Evolutionary conservation across 2,797 vertebrate species (phyloP).

Genomic region (Cyprinella venusta): DNA sequence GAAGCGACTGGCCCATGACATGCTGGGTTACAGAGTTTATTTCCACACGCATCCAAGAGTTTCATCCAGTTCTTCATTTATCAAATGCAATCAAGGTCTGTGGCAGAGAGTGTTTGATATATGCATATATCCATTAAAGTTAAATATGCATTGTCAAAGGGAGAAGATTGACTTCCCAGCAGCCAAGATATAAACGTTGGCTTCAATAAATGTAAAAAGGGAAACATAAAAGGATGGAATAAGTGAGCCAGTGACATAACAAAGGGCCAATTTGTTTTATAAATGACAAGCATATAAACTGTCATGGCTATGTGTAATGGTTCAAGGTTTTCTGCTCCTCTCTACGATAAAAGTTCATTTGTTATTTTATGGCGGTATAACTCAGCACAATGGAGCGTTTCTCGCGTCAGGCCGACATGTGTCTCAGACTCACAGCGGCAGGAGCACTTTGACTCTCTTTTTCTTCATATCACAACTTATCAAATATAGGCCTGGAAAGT

Average conservation of each 20-base stretch:
- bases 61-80: not conserved
- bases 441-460: not conserved
- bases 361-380: conserved; percentile 41
- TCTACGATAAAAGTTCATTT: conserved; percentile 54
- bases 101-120: not conserved
- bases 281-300: conserved; percentile 47
- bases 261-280: conserved; percentile 56
- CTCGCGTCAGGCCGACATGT: not conserved
- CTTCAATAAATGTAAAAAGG: conserved; percentile 32
- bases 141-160: conserved; percentile 26
- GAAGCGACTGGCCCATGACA: not conserved
- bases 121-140: conserved; percentile 10
- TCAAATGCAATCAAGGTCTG: not conserved
- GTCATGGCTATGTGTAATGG: conserved; percentile 42
- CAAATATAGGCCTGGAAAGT: not conserved
- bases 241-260: conserved; percentile 45
- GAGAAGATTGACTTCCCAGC: not conserved
- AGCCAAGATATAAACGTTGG: conserved; percentile 1
- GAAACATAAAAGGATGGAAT: conserved; percentile 30
- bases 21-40: not conserved
- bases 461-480: not conserved
- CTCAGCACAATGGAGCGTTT: conserved; percentile 26
- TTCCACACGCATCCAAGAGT: not conserved
- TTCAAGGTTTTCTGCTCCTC: conserved; percentile 49
- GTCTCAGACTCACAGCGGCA: not conserved